Evolutionary conservation across 2,797 vertebrate genomes (phyloP).

Genomic region (Amniataba percoides): DNA sequence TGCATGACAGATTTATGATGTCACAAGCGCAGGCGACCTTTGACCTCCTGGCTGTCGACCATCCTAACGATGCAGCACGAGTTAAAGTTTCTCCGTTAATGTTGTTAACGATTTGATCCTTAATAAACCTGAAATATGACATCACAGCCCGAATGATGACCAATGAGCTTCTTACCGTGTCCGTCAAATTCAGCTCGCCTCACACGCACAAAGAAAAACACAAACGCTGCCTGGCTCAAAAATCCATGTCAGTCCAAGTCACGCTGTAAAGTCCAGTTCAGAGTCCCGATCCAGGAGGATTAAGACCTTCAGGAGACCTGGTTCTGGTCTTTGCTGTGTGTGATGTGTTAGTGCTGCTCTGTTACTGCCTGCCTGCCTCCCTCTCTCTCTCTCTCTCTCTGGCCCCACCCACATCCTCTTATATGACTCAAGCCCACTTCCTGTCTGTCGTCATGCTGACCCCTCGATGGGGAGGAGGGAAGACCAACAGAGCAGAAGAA

Average conservation of each 20-base stretch:
- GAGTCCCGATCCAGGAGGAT: background rate
- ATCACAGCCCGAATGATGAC: background rate
- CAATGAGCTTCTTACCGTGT: conserved; percentile 7
- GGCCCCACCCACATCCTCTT: conserved; percentile 53
- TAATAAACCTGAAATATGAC: background rate
- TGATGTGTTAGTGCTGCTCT: background rate
- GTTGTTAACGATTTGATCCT: too few species aligned
- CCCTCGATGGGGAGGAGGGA: background rate
- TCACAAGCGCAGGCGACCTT: background rate
- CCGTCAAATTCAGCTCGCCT: background rate
- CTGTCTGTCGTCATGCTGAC: conserved; percentile 54
- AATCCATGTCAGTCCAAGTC: background rate
- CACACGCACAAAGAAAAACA: background rate
- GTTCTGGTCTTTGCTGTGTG: background rate
- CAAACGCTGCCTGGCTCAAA: background rate
- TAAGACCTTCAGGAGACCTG: background rate
- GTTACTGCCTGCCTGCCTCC: background rate
- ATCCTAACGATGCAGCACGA: too few species aligned
- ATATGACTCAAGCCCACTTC: conserved; percentile 62
- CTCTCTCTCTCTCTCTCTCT: background rate
- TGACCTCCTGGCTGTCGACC: background rate
- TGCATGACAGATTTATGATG: background rate
- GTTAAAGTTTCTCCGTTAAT: too few species aligned
- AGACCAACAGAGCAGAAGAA: background rate
- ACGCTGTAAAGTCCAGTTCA: background rate